Evolutionary conservation across 2,797 vertebrate genomes (phyloP).

Genomic region (Anisognathus igniventris): DNA sequence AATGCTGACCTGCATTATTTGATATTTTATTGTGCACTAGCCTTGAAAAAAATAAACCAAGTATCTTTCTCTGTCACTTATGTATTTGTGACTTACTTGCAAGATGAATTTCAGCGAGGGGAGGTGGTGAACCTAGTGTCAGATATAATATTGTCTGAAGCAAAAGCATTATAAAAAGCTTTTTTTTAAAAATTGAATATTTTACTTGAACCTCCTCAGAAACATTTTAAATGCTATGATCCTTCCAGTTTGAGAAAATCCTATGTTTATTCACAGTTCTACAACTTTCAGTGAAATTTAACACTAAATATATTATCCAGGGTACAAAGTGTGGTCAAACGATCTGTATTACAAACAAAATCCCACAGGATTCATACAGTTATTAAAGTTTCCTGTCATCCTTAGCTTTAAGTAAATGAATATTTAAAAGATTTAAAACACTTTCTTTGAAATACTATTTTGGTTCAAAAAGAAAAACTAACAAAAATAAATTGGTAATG

Average conservation of each 20-base stretch:
- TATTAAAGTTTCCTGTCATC: constrained; percentile 39
- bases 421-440: constrained; percentile 28
- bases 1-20: constrained; percentile 54
- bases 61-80: constrained; percentile 19
- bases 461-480: constrained; percentile 60
- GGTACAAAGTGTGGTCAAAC: background rate
- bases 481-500: constrained; percentile 70
- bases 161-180: background rate
- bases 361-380: constrained; percentile 17
- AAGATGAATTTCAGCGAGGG: background rate
- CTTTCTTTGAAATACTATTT: constrained; percentile 38
- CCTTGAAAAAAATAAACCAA: constrained; percentile 26
- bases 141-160: background rate
- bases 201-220: background rate
- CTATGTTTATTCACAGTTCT: constrained; percentile 5
- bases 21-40: constrained; percentile 20
- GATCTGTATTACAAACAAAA: constrained; percentile 30
- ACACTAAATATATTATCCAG: constrained; percentile 6
- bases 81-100: constrained; percentile 19
- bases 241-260: constrained; percentile 5
- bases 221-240: background rate
- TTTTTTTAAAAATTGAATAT: background rate
- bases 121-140: background rate
- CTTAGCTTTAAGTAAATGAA: constrained; percentile 8
- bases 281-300: constrained; percentile 15